These are phyloP conservation scores for Xyliphius kryptos DNA, from an alignment of 2,113 vertebrate species.

Conservation along the genomic window DNA sequence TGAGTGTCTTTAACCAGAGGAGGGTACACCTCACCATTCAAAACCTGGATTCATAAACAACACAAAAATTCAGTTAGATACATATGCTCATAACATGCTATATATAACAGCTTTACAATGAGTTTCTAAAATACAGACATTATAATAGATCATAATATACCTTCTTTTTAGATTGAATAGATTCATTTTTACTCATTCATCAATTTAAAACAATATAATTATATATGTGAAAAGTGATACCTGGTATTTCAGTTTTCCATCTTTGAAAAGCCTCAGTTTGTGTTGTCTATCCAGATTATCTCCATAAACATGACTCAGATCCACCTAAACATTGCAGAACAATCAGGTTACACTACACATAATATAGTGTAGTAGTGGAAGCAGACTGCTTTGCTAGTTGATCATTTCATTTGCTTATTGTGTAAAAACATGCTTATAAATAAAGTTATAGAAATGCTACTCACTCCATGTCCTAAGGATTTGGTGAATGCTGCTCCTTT, in stretches of 20 bases:
- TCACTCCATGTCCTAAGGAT: slow-evolving; percentile 82
- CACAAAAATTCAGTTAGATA: background rate
- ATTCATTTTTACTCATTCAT: no score
- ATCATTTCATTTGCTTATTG: no score
- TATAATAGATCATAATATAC: no score
- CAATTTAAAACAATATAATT: no score
- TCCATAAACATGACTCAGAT: slow-evolving; percentile 88
- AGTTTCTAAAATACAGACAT: background rate
- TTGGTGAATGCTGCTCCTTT: slow-evolving; percentile 84
- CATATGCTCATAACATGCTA: background rate
- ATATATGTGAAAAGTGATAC: slow-evolving; percentile 3
- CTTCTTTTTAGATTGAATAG: no score
- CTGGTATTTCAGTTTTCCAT: slow-evolving; percentile 92
- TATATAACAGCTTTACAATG: no score
- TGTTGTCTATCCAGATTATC: slow-evolving; percentile 80
- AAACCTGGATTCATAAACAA: slow-evolving; percentile 56
- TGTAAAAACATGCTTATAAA: no score
- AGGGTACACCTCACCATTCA: slow-evolving; percentile 87
- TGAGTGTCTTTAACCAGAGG: slow-evolving; percentile 81
- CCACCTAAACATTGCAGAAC: slow-evolving; percentile 70
- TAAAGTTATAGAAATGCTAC: slow-evolving; percentile 43
- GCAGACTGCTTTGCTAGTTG: no score
- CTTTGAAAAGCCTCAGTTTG: slow-evolving; percentile 82
- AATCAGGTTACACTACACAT: background rate
- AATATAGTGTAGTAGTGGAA: no score